phyloP scores from a whole-genome alignment of 1,140 invertebrate species.

The Tetramorium alpestre region DNA sequence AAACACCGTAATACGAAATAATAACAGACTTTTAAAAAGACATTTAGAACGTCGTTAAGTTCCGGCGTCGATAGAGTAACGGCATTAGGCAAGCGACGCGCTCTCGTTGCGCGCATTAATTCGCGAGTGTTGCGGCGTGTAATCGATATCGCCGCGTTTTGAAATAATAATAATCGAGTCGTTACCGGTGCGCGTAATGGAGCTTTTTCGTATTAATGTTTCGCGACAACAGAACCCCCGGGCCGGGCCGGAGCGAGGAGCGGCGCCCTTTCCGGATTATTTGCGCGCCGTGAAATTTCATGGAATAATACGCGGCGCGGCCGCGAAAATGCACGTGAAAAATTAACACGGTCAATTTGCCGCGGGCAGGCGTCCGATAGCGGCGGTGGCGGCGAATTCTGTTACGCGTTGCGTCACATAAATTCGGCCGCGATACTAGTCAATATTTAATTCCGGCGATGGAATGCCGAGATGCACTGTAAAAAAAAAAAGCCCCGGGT shows the following conservation, averaged over 20 bases:
- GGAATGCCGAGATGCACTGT: slow-evolving; percentile 61
- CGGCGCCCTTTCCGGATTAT: slow-evolving; percentile 74
- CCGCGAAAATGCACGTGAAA: slow-evolving; percentile 74
- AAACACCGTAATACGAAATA: slow-evolving; percentile 48
- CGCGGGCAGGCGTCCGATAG: slow-evolving; percentile 48
- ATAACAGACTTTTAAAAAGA: slow-evolving; percentile 42
- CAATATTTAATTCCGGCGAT: slow-evolving; percentile 70
- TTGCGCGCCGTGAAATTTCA: slow-evolving; percentile 75
- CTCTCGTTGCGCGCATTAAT: slow-evolving; percentile 59
- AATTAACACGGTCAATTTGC: slow-evolving; percentile 74
- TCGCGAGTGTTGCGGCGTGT: slow-evolving; percentile 62
- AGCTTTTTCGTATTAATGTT: slow-evolving; percentile 75
- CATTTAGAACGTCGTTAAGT: slow-evolving; percentile 39
- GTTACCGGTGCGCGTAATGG: slow-evolving; percentile 66
- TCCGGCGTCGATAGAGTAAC: slow-evolving; percentile 44
- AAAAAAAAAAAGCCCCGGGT: neutral
- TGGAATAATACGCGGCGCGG: slow-evolving; percentile 70
- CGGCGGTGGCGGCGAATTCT: slow-evolving; percentile 65
- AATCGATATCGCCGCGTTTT: slow-evolving; percentile 68
- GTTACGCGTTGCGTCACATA: slow-evolving; percentile 72
- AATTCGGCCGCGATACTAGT: slow-evolving; percentile 67
- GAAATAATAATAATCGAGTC: slow-evolving; percentile 74
- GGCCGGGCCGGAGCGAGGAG: slow-evolving; percentile 53
- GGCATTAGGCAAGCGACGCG: slow-evolving; percentile 60
- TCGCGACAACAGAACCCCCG: slow-evolving; percentile 68